Conservation (phyloP, 2,797 vertebrate species). For the Chloroceryle amazona region DNA sequence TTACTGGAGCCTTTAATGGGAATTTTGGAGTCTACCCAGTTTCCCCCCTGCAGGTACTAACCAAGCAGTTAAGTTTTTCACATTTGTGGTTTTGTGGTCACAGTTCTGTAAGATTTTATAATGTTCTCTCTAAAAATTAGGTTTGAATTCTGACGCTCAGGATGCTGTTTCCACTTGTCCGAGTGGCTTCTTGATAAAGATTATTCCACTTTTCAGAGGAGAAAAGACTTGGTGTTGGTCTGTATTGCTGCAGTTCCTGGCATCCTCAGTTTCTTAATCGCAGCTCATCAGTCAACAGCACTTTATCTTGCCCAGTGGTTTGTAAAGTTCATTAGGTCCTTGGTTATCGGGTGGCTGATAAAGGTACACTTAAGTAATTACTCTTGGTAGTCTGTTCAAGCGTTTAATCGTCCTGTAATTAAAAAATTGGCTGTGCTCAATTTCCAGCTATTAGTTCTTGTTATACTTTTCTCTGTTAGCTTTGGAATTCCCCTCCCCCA, state of each 20-base stretch:
- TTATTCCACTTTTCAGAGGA: not conserved
- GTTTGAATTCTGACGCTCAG: not conserved
- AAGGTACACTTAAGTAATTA: not conserved
- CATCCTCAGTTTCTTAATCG: rapidly evolving
- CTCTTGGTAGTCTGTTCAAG: not conserved
- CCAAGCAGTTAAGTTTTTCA: not conserved
- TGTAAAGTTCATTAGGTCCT: not conserved
- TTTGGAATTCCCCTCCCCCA: not conserved
- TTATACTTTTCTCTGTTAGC: not conserved
- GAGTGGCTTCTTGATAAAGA: not conserved
- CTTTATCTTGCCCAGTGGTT: not conserved
- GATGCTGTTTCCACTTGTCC: not conserved
- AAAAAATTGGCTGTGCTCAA: not conserved
- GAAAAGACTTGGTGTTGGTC: not conserved
- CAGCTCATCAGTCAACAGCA: not conserved
- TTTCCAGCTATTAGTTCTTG: not conserved
- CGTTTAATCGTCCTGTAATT: not conserved
- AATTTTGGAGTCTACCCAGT: rapidly evolving
- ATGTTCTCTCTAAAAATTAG: not conserved
- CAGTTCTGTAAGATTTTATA: not conserved
- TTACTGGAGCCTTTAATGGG: rapidly evolving
- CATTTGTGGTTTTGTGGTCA: not conserved
- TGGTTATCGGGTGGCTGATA: not conserved
- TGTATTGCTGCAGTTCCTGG: not conserved
- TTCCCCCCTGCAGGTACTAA: not conserved